phyloP scores from a whole-genome alignment of 2,888 invertebrate species.

The Trichacis sp. region DNA sequence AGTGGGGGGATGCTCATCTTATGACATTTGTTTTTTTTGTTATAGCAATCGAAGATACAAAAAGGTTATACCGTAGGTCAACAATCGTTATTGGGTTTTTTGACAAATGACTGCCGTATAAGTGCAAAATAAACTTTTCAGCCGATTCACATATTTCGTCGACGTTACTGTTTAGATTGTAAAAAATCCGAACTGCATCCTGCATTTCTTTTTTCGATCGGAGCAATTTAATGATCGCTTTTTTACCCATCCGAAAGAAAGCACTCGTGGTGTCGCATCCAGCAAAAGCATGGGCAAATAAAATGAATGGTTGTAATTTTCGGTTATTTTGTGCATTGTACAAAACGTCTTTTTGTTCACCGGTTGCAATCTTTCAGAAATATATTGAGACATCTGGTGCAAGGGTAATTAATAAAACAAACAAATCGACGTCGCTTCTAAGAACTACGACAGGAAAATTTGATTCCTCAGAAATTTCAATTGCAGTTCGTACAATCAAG shows the following conservation, averaged over 20 bases:
- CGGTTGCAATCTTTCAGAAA: neutral
- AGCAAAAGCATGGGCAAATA: constrained; percentile 6
- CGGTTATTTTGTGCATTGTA: neutral
- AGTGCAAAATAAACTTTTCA: too few species aligned
- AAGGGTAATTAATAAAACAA: neutral
- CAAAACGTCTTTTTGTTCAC: neutral
- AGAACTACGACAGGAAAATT: constrained; percentile 26
- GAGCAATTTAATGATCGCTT: neutral
- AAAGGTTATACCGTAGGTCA: too few species aligned
- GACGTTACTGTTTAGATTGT: too few species aligned
- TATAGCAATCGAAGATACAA: too few species aligned
- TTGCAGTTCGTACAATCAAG: neutral
- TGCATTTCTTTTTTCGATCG: too few species aligned
- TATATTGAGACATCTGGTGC: neutral
- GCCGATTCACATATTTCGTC: too few species aligned
- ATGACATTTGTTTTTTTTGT: too few species aligned
- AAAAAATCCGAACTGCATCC: too few species aligned
- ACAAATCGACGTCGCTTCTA: constrained; percentile 30
- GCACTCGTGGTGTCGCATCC: constrained; percentile 16
- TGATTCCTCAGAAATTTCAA: neutral
- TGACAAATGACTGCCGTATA: too few species aligned
- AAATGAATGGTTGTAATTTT: neutral
- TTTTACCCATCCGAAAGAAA: constrained; percentile 5
- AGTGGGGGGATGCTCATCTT: too few species aligned
- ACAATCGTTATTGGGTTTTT: too few species aligned